These are phyloP conservation scores for Metopolophium dirhodum DNA, from an alignment of 1,140 invertebrate genomes.

Conservation along the genomic window DNA sequence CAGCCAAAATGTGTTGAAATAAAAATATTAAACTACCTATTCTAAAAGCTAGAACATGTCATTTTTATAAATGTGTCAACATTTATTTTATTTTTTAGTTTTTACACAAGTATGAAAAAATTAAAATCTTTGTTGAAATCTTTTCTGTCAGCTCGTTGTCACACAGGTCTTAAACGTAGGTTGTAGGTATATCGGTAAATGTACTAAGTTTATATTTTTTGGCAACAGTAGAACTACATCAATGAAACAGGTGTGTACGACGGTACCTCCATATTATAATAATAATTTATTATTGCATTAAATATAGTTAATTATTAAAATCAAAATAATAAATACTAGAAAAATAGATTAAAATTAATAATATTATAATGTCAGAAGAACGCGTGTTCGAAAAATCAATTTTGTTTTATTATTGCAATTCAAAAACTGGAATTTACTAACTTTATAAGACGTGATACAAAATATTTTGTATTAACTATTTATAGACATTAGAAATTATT, in stretches of 20 bases:
- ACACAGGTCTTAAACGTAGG: background rate
- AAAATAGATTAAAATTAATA: background rate
- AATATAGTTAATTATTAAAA: background rate
- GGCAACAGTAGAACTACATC: constrained; percentile 1
- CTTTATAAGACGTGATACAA: no score
- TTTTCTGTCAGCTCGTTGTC: background rate
- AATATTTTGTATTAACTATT: no score
- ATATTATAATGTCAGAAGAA: background rate
- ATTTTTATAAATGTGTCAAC: background rate
- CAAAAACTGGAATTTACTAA: no score
- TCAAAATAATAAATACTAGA: background rate
- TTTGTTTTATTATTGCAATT: no score
- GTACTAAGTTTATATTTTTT: background rate
- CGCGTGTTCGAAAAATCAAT: no score
- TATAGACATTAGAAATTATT: no score
- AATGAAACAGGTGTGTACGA: background rate
- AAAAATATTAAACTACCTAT: background rate
- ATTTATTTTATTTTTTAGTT: background rate
- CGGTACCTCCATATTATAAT: background rate
- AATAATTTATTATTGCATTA: background rate
- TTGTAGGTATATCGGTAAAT: background rate
- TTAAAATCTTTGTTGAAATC: background rate
- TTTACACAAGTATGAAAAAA: background rate
- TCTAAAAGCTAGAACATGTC: background rate
- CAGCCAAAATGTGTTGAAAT: background rate